These are phyloP conservation scores for Perithous albicinctus DNA, from an alignment of 2,888 invertebrate genomes.

Conservation along the genomic window DNA sequence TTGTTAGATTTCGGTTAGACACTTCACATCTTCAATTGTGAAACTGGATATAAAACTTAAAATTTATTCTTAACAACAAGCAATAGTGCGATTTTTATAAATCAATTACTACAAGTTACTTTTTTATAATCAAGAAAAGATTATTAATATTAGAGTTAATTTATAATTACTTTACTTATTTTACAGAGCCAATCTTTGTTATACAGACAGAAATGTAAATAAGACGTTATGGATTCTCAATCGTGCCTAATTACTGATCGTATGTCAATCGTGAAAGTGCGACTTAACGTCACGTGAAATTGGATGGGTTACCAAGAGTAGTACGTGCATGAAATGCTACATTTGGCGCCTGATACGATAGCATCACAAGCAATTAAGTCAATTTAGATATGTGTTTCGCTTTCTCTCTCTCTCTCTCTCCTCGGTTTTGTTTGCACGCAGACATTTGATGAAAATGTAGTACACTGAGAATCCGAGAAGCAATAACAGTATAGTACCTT, in stretches of 20 bases:
- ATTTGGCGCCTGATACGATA: not conserved
- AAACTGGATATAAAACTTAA: no score
- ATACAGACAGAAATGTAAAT: no score
- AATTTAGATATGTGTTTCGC: not conserved
- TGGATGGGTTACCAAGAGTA: not conserved
- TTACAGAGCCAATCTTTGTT: no score
- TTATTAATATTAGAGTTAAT: no score
- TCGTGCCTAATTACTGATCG: not conserved
- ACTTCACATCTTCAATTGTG: no score
- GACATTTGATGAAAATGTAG: not conserved
- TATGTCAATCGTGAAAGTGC: not conserved
- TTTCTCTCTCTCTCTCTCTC: not conserved
- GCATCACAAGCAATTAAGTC: conserved; percentile 1
- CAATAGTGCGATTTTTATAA: no score
- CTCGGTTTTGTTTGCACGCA: not conserved
- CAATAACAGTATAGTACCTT: not conserved
- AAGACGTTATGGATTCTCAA: not conserved
- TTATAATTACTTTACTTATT: not conserved
- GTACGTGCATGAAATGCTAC: not conserved
- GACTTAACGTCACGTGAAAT: not conserved
- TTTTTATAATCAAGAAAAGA: no score
- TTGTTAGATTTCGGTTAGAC: no score
- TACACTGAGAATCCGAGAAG: not conserved
- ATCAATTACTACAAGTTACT: no score
- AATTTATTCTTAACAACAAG: no score